phyloP scores from a whole-genome alignment of 2,797 vertebrate species.

The Zenarchopterus dispar region DNA sequence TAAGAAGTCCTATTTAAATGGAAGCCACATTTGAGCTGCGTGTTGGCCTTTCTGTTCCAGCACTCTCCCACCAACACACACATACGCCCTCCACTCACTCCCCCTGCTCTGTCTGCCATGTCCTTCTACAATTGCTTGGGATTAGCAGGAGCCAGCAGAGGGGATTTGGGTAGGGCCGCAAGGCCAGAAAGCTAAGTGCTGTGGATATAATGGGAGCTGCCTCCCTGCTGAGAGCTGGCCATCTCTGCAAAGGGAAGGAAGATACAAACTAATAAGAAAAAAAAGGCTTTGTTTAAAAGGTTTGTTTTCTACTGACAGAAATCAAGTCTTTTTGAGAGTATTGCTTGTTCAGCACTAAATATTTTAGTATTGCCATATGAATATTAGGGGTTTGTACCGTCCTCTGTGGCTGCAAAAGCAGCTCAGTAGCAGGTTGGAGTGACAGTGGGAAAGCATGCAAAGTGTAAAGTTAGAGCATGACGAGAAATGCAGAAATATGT shows the following conservation, averaged over 20 bases:
- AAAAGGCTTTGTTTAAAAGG: conserved; percentile 17
- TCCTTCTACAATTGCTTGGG: conserved; percentile 63
- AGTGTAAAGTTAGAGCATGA: conserved; percentile 11
- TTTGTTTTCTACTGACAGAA: background rate
- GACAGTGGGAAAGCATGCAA: conserved; percentile 23
- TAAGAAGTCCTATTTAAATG: conserved; percentile 58
- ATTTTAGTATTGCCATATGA: background rate
- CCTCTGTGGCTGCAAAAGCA: conserved; percentile 9
- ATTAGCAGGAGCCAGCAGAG: conserved; percentile 69
- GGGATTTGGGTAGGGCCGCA: conserved; percentile 72
- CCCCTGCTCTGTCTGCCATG: conserved; percentile 42
- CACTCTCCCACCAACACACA: conserved; percentile 38
- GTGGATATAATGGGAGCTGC: conserved; percentile 66
- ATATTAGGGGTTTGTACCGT: background rate
- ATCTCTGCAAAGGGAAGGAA: conserved; percentile 27
- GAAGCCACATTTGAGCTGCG: conserved; percentile 58
- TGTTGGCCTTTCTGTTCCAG: conserved; percentile 65
- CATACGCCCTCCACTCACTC: conserved; percentile 5
- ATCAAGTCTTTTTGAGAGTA: background rate
- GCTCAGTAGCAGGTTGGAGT: conserved; percentile 30
- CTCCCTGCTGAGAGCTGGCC: conserved; percentile 65
- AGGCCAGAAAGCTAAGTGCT: conserved; percentile 77
- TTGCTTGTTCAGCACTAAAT: background rate
- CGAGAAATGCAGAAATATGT: conserved; percentile 25
- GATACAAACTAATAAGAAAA: conserved; percentile 28